Evolutionary conservation across 2,888 invertebrate species (phyloP), one percentile per base, ranked within the genome.

Genomic region (Phaonia tiefii): DNA sequence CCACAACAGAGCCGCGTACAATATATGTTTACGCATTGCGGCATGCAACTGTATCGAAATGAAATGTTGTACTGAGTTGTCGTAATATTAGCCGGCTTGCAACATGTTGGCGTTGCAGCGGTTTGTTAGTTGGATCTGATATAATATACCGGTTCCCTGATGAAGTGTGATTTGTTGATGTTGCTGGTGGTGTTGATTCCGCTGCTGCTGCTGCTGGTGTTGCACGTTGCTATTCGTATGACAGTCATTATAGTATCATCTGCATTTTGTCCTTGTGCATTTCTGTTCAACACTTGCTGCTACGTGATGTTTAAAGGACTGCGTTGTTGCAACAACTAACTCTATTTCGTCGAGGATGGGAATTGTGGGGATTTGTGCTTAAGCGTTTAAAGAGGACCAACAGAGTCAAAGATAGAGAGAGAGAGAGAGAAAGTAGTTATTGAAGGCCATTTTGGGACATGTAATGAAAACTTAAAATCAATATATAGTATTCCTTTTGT

Each of bases 241-340:
- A 65, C 22, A 31, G 31, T 37, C 39, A 44, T 44, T 13, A 46
- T 51, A 31, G 79, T 78, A 77, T 65, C 80, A 80, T 80, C 74
- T 85, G 84, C 81, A 74, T 54, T 69, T 58, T 81, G 84, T 75
- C 85, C 86, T 84, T 84, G 85, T 85, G 83, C 86, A 72, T 49
- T 60, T 37, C 15, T 66, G 39, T 46, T 67, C 51, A 25, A 54
- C 42, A 60, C 25, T 80, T 74, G 74, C 75, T 81, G 10, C 72
- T 49, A 25, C 17, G 22, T 63, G 63, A 15, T 42, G 22, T 63
- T n/a, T 63, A 63, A 42, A 73, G 79, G 58, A 67, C 54, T 67
- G 8, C 63, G 54, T 75, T 42, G 39, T 13, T 60, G 60, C 60
- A 26, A 13, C 58, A 31, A 74, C 75, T 69, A 80, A 80, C 71